phyloP scores from a whole-genome alignment of 2,113 vertebrate species.

The Hemicordylus capensis region DNA sequence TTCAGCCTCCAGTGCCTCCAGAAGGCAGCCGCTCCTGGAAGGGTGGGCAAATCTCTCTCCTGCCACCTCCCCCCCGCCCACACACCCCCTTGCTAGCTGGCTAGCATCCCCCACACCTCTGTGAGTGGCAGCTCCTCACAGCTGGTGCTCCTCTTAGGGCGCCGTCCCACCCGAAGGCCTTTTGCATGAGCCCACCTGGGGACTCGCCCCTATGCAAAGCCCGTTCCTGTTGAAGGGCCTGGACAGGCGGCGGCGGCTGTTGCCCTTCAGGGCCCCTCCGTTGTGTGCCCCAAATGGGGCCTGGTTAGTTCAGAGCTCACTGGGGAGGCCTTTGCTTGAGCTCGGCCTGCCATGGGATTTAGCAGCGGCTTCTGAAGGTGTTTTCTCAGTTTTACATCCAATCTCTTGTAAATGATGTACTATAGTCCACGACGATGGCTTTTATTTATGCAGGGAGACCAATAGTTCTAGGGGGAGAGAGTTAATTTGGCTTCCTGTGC shows the following conservation, averaged over 20 bases:
- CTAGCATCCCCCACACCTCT: too few species aligned
- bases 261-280: too few species aligned
- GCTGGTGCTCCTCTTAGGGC: neutral
- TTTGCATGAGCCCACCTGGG: too few species aligned
- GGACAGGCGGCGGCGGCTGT: neutral
- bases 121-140: too few species aligned
- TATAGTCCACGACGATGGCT: slow-evolving; percentile 20
- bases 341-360: neutral
- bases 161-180: too few species aligned
- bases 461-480: slow-evolving; percentile 25
- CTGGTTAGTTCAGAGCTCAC: slow-evolving; percentile 7
- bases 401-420: slow-evolving; percentile 49
- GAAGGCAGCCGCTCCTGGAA: neutral
- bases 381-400: slow-evolving; percentile 32
- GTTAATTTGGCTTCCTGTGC: slow-evolving; percentile 37
- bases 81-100: too few species aligned
- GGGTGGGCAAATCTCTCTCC: too few species aligned
- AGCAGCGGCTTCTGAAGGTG: neutral
- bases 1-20: neutral
- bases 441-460: slow-evolving; percentile 55
- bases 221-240: neutral
- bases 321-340: neutral
- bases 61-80: too few species aligned
- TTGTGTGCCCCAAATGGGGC: neutral
- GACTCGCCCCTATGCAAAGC: too few species aligned